Evolutionary conservation across 2,888 invertebrate genomes (phyloP).

Genomic region (Nasonia oneida): DNA sequence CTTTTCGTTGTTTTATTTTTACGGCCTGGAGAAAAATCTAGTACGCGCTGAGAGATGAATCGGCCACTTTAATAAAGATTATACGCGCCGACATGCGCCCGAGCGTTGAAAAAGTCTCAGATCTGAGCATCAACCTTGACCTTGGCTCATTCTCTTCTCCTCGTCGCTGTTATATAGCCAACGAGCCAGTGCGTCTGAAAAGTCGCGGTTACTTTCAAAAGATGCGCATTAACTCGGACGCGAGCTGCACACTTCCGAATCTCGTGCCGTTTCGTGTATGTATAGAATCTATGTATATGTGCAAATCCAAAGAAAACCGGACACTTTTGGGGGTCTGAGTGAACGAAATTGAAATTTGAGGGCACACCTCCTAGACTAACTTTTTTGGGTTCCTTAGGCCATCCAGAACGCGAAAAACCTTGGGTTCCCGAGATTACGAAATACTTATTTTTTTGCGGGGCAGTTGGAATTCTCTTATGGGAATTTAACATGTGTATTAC

Average conservation of each 20-base stretch:
- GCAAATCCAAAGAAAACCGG: no score
- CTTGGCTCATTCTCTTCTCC: constrained; percentile 4
- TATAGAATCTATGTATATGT: no score
- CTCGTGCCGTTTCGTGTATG: background rate
- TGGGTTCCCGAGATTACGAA: no score
- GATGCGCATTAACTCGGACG: background rate
- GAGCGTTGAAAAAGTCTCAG: background rate
- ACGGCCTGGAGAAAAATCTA: background rate
- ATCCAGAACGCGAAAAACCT: no score
- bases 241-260: background rate
- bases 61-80: background rate
- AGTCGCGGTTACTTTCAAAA: background rate
- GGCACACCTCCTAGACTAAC: no score
- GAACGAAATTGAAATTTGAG: no score
- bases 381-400: no score
- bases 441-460: no score
- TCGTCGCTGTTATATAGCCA: background rate
- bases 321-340: no score
- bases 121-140: background rate
- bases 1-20: no score
- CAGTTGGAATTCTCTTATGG: no score
- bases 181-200: background rate
- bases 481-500: no score
- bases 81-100: background rate
- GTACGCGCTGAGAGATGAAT: background rate